Evolutionary conservation across 2,888 invertebrate genomes (phyloP).

Genomic region (Lasioglossum pauxillum): DNA sequence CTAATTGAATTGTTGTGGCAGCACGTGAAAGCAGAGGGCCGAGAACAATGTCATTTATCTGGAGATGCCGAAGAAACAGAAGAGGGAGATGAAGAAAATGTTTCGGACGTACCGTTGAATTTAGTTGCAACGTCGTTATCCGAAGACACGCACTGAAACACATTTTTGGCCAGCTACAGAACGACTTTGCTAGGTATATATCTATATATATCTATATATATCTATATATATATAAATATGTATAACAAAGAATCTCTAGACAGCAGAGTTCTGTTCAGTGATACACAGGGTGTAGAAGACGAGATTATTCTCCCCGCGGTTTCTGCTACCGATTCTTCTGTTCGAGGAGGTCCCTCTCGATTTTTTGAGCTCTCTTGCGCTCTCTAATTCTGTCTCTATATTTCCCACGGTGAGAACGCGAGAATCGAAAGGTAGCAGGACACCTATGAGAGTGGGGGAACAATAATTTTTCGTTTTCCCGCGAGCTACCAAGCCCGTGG

Average conservation of each 20-base stretch:
- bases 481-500: conserved; percentile 78
- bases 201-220: conserved; percentile 68
- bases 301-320: conserved; percentile 56
- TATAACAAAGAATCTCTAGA: conserved; percentile 64
- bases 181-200: conserved; percentile 64
- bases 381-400: conserved; percentile 35
- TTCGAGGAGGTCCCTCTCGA: conserved; percentile 29
- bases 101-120: conserved; percentile 89
- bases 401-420: conserved; percentile 44
- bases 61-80: conserved; percentile 76
- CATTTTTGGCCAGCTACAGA: conserved; percentile 34
- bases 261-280: conserved; percentile 56
- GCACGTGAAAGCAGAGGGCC: conserved; percentile 80
- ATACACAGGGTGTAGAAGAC: conserved; percentile 65
- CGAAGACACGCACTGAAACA: conserved; percentile 86
- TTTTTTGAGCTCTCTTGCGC: conserved; percentile 36
- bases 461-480: conserved; percentile 50
- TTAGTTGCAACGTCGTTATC: conserved; percentile 89
- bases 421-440: conserved; percentile 59
- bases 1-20: conserved; percentile 53
- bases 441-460: conserved; percentile 29
- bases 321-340: conserved; percentile 54
- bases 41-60: conserved; percentile 77
- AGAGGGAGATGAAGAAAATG: conserved; percentile 85
- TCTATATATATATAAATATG: conserved; percentile 67